Percentiles rank a stretch among this genome's conserved stretches.
phyloP scores from a whole-genome alignment of 2,797 vertebrate species.

The Moxostoma hubbsi region DNA sequence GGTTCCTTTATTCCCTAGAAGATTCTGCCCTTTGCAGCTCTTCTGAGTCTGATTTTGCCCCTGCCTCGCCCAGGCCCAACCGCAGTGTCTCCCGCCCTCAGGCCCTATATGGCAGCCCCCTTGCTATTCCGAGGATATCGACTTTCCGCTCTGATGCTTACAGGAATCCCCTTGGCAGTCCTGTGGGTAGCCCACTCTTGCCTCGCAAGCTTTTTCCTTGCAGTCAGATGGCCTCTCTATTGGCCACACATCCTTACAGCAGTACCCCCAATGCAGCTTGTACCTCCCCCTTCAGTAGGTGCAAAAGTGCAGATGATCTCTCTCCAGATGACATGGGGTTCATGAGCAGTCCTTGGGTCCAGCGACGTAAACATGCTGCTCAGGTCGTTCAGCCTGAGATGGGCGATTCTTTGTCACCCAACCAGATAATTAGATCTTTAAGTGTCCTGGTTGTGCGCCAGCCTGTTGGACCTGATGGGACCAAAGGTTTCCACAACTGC shows the following conservation, averaged over 20 bases:
- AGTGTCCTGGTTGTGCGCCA: conserved; percentile 59
- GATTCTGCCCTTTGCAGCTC: conserved; percentile 64
- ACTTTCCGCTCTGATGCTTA: conserved; percentile 51
- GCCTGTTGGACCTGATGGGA: conserved; percentile 70
- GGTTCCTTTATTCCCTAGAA: conserved; percentile 23
- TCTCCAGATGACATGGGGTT: conserved; percentile 45
- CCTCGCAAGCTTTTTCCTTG: conserved; percentile 57
- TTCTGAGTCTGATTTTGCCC: conserved; percentile 14
- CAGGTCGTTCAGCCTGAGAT: conserved; percentile 33
- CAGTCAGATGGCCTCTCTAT: conserved; percentile 45
- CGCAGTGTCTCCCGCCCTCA: conserved; percentile 56
- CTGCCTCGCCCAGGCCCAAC: conserved; percentile 50
- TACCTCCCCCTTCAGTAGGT: conserved; percentile 4
- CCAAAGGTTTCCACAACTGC: conserved; percentile 69
- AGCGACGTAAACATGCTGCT: conserved; percentile 64
- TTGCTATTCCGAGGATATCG: conserved; percentile 49
- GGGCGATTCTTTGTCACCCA: neutral
- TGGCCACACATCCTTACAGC: conserved; percentile 42
- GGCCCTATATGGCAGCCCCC: conserved; percentile 58
- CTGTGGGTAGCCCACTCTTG: conserved; percentile 50
- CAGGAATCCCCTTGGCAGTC: conserved; percentile 52
- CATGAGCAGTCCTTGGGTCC: conserved; percentile 65
- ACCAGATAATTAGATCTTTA: neutral
- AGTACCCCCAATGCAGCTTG: conserved; percentile 51
- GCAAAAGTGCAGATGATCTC: conserved; percentile 56